Conservation (phyloP, 2,888 invertebrate genomes). For the Dorcus parallelipipedus region DNA sequence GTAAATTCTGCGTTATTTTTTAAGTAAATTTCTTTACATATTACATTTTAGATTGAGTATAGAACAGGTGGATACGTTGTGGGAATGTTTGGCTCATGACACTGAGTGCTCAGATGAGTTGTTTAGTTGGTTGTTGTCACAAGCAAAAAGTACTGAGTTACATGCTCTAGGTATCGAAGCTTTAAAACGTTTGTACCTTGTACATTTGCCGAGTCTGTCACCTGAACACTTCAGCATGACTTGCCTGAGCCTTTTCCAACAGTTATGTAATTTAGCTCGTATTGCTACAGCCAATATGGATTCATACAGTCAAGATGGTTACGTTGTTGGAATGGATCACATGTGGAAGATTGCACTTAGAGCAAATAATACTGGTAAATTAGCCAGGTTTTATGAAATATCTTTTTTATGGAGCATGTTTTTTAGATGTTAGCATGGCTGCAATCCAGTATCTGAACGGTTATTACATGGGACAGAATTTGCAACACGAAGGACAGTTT, state of each 20-base stretch:
- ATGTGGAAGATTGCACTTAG: conserved; percentile 91
- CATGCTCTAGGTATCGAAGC: conserved; percentile 88
- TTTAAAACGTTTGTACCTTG: conserved; percentile 79
- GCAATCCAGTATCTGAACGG: conserved; percentile 92
- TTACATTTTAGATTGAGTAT: conserved; percentile 61
- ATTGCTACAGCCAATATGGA: conserved; percentile 72
- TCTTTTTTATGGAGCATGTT: background rate
- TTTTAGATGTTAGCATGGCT: conserved; percentile 82
- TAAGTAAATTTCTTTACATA: background rate
- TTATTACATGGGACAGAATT: conserved; percentile 89
- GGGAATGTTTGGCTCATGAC: conserved; percentile 87
- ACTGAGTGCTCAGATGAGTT: conserved; percentile 86
- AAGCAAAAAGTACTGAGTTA: conserved; percentile 87
- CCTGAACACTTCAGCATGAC: conserved; percentile 91
- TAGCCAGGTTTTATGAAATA: background rate
- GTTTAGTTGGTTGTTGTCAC: conserved; percentile 89
- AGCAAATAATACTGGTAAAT: conserved; percentile 75
- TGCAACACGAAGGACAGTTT: conserved; percentile 90
- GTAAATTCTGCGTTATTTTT: conserved; percentile 44
- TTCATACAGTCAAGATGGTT: conserved; percentile 44
- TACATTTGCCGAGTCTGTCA: conserved; percentile 83
- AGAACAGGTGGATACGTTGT: conserved; percentile 87
- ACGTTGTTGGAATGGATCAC: conserved; percentile 86
- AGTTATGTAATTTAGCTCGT: conserved; percentile 82
- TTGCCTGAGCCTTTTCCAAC: conserved; percentile 86